Evolutionary conservation across 1,140 invertebrate species (phyloP), one percentile per base, ranked within the genome.

Genomic region (Psilanteris sp.): DNA sequence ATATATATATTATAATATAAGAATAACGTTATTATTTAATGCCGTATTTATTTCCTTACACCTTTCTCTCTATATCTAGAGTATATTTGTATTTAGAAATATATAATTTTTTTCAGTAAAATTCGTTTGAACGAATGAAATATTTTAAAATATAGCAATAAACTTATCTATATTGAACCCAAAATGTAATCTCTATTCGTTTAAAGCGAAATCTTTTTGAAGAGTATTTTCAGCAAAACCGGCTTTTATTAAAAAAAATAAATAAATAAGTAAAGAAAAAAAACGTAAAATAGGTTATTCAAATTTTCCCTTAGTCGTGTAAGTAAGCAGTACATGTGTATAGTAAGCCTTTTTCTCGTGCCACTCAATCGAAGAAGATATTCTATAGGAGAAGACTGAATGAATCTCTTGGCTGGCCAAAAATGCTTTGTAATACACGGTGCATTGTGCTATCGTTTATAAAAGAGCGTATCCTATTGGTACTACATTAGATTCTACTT

Each of bases 401-500:
- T 55, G 71, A 67, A 74, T 74, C 71, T 59, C 46, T 61, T 36
- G 31, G 61, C 24, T 13, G 71, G 46, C 62, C 61, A 66, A 72
- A 74, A 66, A 74, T 55, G 61, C 71, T 74, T 74, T 67, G 62
- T 74, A 67, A 61, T 48, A 61, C 39, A 22, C 22, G 46, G 18
- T 39, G 55, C 55, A 74, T 74, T 74, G 71, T 74, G 27, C 11
- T 67, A 36, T 44, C 61, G 44, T 61, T 37, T 66, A 66, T 74
- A 67, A 67, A 74, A 61, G 61, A 74, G 34, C 32, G 24, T 32
- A 54, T 54, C 44, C 34, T 73, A 59, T 64, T 59, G 59, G 29
- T 43, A 57, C 52, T 74, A 52, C 37, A 54, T 74, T 74, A 74
- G 61, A 67, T 74, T 74, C 37, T 18, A 61, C 71, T 74, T 59